Evolutionary conservation across 2,888 invertebrate species (phyloP).

Genomic region (Phalangium opilio): DNA sequence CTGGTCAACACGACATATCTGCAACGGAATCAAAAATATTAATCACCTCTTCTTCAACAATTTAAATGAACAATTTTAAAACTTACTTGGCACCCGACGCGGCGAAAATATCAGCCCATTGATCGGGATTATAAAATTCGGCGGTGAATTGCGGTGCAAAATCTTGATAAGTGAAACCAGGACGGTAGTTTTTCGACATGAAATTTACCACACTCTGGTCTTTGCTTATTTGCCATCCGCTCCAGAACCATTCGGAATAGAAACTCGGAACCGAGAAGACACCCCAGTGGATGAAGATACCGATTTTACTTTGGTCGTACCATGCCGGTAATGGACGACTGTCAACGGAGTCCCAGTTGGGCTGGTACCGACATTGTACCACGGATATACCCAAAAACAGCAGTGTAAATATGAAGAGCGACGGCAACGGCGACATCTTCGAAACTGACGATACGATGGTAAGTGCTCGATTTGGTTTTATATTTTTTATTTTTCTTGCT

Average conservation of each 20-base stretch:
- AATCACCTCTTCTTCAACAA: background rate
- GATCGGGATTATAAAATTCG: slow-evolving; percentile 34
- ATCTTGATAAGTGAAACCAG: slow-evolving; percentile 36
- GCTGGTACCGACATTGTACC: slow-evolving; percentile 12
- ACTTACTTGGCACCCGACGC: slow-evolving; percentile 35
- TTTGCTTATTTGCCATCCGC: slow-evolving; percentile 10
- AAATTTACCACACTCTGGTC: slow-evolving; percentile 26
- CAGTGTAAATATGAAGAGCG: background rate
- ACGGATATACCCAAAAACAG: background rate
- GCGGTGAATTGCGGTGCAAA: slow-evolving; percentile 35
- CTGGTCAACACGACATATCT: slow-evolving; percentile 34
- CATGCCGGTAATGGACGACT: slow-evolving; percentile 21
- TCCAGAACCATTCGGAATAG: slow-evolving; percentile 22
- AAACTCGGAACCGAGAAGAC: slow-evolving; percentile 23
- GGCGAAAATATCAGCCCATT: slow-evolving; percentile 35
- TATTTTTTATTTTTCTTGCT: no score
- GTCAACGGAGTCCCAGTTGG: slow-evolving; percentile 23
- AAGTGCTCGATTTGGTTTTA: no score
- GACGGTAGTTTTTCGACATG: slow-evolving; percentile 34
- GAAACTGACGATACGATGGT: no score
- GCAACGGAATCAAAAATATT: background rate
- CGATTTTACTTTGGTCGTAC: slow-evolving; percentile 22
- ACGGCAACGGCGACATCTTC: background rate
- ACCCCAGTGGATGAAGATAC: slow-evolving; percentile 24
- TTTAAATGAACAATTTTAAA: background rate